Conservation (phyloP, 1,140 invertebrate species). For the Laodelphax striatellus region DNA sequence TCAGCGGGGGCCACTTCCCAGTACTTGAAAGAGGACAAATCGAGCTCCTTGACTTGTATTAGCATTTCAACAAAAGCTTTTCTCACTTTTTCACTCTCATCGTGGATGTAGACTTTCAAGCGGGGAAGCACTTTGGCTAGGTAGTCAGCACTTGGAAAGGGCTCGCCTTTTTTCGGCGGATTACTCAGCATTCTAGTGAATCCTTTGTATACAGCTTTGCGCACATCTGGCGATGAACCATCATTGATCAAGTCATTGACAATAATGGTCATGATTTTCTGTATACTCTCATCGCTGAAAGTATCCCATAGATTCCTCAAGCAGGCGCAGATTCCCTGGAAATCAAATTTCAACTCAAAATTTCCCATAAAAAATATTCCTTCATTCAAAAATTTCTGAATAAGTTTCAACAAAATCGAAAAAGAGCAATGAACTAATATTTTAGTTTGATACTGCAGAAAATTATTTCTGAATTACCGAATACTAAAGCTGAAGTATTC, state of each 20-base stretch:
- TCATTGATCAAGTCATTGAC: constrained; percentile 15
- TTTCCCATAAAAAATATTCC: not conserved
- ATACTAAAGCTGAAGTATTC: too few relatives aligned
- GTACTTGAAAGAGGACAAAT: constrained; percentile 9
- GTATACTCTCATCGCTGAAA: constrained; percentile 14
- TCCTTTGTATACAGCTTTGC: constrained; percentile 17
- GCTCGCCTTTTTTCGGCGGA: not conserved
- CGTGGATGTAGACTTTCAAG: constrained; percentile 16
- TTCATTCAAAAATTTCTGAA: too few relatives aligned
- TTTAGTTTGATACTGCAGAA: too few relatives aligned
- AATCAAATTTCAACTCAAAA: not conserved
- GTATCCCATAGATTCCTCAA: constrained; percentile 11
- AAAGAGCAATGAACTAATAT: too few relatives aligned
- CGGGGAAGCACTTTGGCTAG: constrained; percentile 14
- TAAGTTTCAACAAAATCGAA: too few relatives aligned
- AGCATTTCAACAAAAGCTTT: constrained; percentile 21
- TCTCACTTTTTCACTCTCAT: constrained; percentile 20
- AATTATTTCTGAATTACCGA: too few relatives aligned
- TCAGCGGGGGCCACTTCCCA: constrained; percentile 16
- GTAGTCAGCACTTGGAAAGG: not conserved
- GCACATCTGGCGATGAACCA: constrained; percentile 12
- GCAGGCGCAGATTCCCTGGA: constrained; percentile 16
- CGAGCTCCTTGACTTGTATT: constrained; percentile 12
- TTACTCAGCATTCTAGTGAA: constrained; percentile 13
- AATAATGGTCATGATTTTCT: constrained; percentile 14